A percentile compares a stretch with the other conserved stretches of the same genome.
Evolutionary conservation across 2,888 invertebrate species (phyloP).

Genomic region (Hydrotaea cyrtoneurina): DNA sequence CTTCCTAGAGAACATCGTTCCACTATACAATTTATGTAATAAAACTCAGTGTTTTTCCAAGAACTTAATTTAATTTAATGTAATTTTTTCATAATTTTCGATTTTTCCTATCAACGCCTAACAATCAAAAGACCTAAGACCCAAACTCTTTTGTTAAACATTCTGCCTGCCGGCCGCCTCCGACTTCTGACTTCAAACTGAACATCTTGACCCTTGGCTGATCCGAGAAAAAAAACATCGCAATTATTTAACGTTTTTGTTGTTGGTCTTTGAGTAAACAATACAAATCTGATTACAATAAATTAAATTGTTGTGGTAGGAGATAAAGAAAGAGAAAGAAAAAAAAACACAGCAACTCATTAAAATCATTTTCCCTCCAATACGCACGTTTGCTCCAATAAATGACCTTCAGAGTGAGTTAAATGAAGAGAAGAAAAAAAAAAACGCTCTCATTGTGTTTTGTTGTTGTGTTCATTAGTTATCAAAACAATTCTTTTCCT

Average conservation of each 20-base stretch:
- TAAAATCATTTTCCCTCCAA: conserved; percentile 1
- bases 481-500: conserved; percentile 13
- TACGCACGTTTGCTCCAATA: conserved; percentile 47
- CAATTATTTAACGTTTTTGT: conserved; percentile 14
- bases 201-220: conserved; percentile 13
- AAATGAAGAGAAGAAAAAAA: neutral
- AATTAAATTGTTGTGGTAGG: too few relatives aligned
- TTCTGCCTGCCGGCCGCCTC: neutral
- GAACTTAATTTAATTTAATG: too few relatives aligned
- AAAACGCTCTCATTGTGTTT: neutral
- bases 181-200: neutral
- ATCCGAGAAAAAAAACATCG: neutral
- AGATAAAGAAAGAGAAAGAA: neutral
- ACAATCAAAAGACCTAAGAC: conserved; percentile 35
- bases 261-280: neutral
- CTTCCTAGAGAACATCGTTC: too few relatives aligned
- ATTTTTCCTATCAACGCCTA: too few relatives aligned
- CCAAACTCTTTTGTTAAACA: neutral
- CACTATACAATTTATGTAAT: too few relatives aligned
- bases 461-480: conserved; percentile 20
- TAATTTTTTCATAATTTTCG: too few relatives aligned
- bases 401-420: conserved; percentile 44
- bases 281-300: conserved; percentile 33
- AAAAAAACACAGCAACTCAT: neutral
- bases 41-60: too few relatives aligned